A percentile compares a stretch with the other conserved stretches of the same genome.
Conservation (phyloP, 2,797 vertebrate species). For the Phoebastria nigripes region DNA sequence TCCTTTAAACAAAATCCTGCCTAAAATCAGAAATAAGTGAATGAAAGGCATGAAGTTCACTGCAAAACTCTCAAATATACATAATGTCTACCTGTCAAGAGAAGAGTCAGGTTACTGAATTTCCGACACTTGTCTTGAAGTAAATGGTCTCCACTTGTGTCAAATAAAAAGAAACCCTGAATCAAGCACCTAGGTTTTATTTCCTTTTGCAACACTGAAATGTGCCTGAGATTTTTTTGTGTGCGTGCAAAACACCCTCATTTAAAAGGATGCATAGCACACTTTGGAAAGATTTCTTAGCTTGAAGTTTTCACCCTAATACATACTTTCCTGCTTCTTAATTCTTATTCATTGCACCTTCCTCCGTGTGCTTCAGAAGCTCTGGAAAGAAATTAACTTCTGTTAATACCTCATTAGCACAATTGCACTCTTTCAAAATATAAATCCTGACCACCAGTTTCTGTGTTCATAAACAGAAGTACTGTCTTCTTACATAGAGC, state of each 20-base stretch:
- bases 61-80: neutral
- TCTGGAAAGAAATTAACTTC: conserved; percentile 31
- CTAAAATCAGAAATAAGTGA: neutral
- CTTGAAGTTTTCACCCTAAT: neutral
- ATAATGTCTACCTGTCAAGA: neutral
- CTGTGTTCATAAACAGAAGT: neutral
- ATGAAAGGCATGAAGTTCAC: neutral
- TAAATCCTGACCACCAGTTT: neutral
- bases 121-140: neutral
- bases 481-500: neutral
- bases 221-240: conserved; percentile 60
- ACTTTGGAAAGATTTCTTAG: conserved; percentile 39
- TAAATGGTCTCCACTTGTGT: neutral
- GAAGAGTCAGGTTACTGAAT: neutral
- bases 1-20: neutral
- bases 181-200: conserved; percentile 62
- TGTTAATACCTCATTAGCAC: conserved; percentile 19
- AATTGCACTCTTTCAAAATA: conserved; percentile 13
- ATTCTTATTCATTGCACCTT: conserved; percentile 55
- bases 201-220: conserved; percentile 56
- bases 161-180: conserved; percentile 28
- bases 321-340: conserved; percentile 9
- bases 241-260: conserved; percentile 38
- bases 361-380: conserved; percentile 29
- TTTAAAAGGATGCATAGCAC: conserved; percentile 46